Conservation (phyloP, 2,113 vertebrate genomes). For the Trogon surrucura region DNA sequence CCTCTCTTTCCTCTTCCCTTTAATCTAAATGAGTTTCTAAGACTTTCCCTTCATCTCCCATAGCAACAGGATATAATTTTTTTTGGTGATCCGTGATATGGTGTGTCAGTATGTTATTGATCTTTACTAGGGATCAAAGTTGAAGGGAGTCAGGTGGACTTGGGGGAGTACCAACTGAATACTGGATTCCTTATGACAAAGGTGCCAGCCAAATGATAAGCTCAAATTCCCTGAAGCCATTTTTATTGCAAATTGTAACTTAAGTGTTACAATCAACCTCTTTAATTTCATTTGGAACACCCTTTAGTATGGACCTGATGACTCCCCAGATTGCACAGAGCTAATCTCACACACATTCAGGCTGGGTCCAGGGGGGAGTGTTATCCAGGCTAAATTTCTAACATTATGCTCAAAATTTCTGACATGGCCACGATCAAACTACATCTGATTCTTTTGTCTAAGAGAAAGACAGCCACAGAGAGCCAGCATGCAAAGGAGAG, state of each 20-base stretch:
- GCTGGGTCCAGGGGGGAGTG: accelerated
- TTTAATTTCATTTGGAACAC: not conserved
- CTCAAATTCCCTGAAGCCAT: not conserved
- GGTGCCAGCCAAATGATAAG: not conserved
- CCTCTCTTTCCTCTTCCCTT: not conserved
- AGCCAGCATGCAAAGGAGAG: not conserved
- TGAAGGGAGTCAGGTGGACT: not conserved
- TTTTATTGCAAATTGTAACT: not conserved
- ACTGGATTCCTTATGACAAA: not conserved
- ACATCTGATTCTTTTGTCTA: not conserved
- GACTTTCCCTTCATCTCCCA: not conserved
- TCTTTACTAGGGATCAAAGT: not conserved
- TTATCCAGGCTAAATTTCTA: not conserved
- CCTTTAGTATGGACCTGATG: not conserved
- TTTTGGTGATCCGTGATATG: not conserved
- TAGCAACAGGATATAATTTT: not conserved
- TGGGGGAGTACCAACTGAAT: accelerated
- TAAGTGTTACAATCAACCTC: not conserved
- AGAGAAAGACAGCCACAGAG: not conserved
- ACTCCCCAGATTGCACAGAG: not conserved
- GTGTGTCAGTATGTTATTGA: not conserved
- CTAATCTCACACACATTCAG: not conserved
- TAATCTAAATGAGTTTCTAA: not conserved
- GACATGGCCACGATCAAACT: not conserved
- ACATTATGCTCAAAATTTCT: not conserved